Base-by-base conservation (phyloP, 2,888 invertebrate species). In the Dioctria rufipes region DNA sequence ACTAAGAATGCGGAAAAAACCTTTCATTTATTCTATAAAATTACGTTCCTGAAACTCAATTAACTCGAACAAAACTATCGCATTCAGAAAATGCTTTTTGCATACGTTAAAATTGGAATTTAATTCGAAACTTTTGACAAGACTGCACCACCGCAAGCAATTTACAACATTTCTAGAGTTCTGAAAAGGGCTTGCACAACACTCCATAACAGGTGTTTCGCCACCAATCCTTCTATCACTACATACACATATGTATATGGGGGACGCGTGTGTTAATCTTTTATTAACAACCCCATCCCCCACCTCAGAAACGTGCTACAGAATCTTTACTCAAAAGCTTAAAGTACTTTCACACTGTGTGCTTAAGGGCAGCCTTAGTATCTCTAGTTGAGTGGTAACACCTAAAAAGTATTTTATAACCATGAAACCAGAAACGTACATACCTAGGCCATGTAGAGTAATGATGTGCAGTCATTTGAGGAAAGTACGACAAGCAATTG, bases 131-230 rank as follows among this genome's bases (percentile, higher is more conserved):
- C 58, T 73, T 58, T 42, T 60, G 11, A 40, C 6, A 58, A 25
- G 25, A 60, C 54, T 69, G 49, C n/a, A 54, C 54, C 25, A 58
- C 42, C 37, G 39, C 42, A 25, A 54, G 73, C 25, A 60, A 73
- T 60, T 73, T 73, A 58, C 58, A 39, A 40, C 73, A n/a, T 60
- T 42, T 58, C 25, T 25, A n/a, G 25, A 60, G 60, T 73, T 42
- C 73, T 73, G 40, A 60, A 43, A 54, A 58, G 58, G 5, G 73
- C 54, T 73, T 73, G 42, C n/a, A 40, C 25, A 25, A 25, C 6
- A 9, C 25, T 73, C 58, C 58, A 73, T 73, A 73, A 73, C 73
- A 73, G 73, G 73, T 73, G 73, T 73, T 73, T 42, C 25, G 25
- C 73, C 73, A 73, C 58, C 73, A 40, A 40, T 73, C 58, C 73